Base-by-base conservation (phyloP, 2,797 vertebrate species). In the Epinephelus coioides region DNA sequence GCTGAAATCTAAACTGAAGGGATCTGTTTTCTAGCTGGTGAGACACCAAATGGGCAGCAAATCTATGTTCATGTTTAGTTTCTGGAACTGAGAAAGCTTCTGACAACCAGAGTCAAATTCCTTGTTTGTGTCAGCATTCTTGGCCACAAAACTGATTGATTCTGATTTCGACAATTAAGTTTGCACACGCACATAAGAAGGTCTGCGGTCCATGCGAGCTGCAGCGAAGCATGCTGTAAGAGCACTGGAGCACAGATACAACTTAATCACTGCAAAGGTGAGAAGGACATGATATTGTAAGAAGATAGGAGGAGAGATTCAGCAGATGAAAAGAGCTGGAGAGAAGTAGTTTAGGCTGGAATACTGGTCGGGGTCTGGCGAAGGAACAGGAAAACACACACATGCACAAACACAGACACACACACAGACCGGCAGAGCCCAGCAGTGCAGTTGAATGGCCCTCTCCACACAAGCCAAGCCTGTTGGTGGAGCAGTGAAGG, bases 401-500 rank as follows among this genome's bases (percentile, higher is more conserved):
- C 19, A 78, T 10, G 50, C 63, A 54, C 56, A 67, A 17, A 71
- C 54, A 76, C 72, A 66, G 5, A 7, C 34, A 34, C 34, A 34
- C 34, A 34, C 34, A 34, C 23, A 78, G 46, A 71, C 63, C 40
- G 30, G 73, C 82, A 85, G 73, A 83, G 81, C 87, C 87, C 86
- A 87, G 81, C 91, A 86, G 86, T 68, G 91, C 79, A 78, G 81
- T 53, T 90, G 91, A 92, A 88, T 89, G 86, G 87, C 78, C 34
- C 64, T 93, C 84, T 84, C 72, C 59, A 82, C 90, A 88, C 86
- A 91, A 81, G 88, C 82, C 75, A 56, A 76, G 86, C 74, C 85
- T 79, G 89, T 85, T 85, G 83, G 83, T 86, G 66, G 69, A 83
- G 90, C 90, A 91, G 86, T 89, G 88, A 90, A 92, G 91, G 85